These are phyloP conservation scores for Drosophila ficusphila DNA, from an alignment of 1,140 invertebrate genomes.

Conservation along the genomic window DNA sequence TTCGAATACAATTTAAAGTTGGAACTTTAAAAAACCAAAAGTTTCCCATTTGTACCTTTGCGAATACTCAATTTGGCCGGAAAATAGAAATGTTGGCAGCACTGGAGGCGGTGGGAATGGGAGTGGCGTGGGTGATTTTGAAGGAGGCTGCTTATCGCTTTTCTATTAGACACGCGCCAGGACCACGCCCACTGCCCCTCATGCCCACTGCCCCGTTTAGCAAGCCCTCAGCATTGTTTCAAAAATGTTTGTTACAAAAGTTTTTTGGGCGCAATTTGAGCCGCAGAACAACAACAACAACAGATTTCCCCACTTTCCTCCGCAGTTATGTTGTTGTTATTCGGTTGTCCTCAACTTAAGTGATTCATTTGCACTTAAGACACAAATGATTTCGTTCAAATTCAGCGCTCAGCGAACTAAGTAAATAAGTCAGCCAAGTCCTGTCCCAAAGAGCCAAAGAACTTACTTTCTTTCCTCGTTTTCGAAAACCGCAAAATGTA, in stretches of 20 bases:
- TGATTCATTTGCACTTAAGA: slow-evolving; percentile 80
- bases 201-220: neutral
- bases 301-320: slow-evolving; percentile 40
- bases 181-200: slow-evolving; percentile 13
- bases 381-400: slow-evolving; percentile 71
- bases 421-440: slow-evolving; percentile 70
- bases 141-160: slow-evolving; percentile 59
- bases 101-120: neutral
- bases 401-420: slow-evolving; percentile 72
- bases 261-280: slow-evolving; percentile 25
- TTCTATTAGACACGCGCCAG: slow-evolving; percentile 68
- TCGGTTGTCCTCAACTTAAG: slow-evolving; percentile 60
- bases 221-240: slow-evolving; percentile 29
- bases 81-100: slow-evolving; percentile 7
- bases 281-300: slow-evolving; percentile 26
- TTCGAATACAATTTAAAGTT: too few species aligned
- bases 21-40: neutral
- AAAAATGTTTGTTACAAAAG: slow-evolving; percentile 50
- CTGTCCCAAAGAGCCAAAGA: slow-evolving; percentile 20
- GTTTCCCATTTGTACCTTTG: neutral
- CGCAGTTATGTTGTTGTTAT: slow-evolving; percentile 30
- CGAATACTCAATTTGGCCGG: neutral
- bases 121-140: neutral
- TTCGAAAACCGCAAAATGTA: slow-evolving; percentile 74
- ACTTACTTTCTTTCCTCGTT: slow-evolving; percentile 29